Conservation (phyloP, 2,888 invertebrate genomes). For the Beris chalybata region DNA sequence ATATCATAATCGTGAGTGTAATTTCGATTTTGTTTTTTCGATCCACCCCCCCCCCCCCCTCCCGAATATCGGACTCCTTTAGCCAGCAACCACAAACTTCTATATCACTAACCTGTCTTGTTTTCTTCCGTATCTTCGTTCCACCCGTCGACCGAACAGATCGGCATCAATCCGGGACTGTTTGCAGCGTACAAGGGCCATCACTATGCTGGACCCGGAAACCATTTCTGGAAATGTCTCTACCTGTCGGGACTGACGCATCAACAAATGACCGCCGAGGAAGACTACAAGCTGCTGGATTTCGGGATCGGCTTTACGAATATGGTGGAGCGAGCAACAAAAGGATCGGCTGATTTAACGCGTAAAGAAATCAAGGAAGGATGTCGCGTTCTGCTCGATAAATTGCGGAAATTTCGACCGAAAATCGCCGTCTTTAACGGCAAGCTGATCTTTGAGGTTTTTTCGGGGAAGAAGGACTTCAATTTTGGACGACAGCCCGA, state of each 20-base stretch:
- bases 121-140: neutral
- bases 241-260: constrained; percentile 92
- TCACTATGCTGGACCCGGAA: constrained; percentile 98
- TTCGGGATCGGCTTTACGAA: constrained; percentile 98
- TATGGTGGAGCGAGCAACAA: constrained; percentile 93
- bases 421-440: constrained; percentile 98
- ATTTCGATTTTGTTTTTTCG: constrained; percentile 49
- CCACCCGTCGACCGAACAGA: constrained; percentile 62
- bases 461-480: constrained; percentile 96
- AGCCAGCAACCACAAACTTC: neutral
- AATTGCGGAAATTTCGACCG: constrained; percentile 88
- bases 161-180: constrained; percentile 96
- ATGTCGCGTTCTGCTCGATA: constrained; percentile 83
- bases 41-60: neutral
- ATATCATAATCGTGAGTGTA: constrained; percentile 97
- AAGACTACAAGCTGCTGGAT: constrained; percentile 90
- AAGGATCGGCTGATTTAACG: constrained; percentile 93
- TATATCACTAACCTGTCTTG: neutral
- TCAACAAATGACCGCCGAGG: constrained; percentile 94
- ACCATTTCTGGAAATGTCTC: constrained; percentile 99
- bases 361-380: constrained; percentile 93
- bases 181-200: constrained; percentile 98
- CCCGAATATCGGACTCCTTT: neutral
- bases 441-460: constrained; percentile 97
- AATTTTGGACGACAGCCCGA: constrained; percentile 95